phyloP scores from a whole-genome alignment of 2,113 vertebrate genomes.

The Hemiprocne comata region DNA sequence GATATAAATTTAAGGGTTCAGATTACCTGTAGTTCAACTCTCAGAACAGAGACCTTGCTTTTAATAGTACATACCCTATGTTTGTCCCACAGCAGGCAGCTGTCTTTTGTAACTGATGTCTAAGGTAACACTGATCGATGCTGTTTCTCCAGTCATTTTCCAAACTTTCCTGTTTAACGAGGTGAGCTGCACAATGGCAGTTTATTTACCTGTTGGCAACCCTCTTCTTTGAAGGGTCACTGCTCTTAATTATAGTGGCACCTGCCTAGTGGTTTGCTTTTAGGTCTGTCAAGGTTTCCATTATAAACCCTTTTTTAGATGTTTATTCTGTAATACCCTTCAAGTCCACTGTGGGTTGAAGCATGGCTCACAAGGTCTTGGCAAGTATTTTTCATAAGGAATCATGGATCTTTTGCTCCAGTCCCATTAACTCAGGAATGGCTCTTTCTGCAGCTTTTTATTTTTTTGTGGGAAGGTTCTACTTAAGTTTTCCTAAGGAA shows the following conservation, averaged over 20 bases:
- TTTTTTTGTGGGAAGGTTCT: not conserved
- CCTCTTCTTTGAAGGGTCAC: constrained; percentile 25
- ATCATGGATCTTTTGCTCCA: not conserved
- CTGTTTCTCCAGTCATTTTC: constrained; percentile 38
- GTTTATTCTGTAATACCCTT: not conserved
- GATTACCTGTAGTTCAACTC: not conserved
- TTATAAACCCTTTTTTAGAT: not conserved
- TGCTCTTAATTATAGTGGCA: constrained; percentile 48
- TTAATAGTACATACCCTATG: not conserved
- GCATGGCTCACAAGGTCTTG: not conserved
- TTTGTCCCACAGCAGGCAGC: constrained; percentile 47
- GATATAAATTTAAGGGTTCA: not conserved
- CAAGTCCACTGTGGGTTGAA: not conserved
- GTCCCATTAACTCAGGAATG: not conserved
- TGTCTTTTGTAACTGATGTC: constrained; percentile 45
- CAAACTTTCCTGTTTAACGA: constrained; percentile 28
- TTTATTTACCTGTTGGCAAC: constrained; percentile 50
- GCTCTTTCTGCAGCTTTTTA: not conserved
- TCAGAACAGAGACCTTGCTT: constrained; percentile 8
- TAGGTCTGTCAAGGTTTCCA: constrained; percentile 18
- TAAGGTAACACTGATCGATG: constrained; percentile 46
- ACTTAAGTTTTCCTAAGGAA: not conserved
- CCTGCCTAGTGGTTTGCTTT: constrained; percentile 25
- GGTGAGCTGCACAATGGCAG: constrained; percentile 22
- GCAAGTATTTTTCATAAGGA: not conserved